Conservation (phyloP, 2,797 vertebrate species). For the Hippopotamyrus pictus region DNA sequence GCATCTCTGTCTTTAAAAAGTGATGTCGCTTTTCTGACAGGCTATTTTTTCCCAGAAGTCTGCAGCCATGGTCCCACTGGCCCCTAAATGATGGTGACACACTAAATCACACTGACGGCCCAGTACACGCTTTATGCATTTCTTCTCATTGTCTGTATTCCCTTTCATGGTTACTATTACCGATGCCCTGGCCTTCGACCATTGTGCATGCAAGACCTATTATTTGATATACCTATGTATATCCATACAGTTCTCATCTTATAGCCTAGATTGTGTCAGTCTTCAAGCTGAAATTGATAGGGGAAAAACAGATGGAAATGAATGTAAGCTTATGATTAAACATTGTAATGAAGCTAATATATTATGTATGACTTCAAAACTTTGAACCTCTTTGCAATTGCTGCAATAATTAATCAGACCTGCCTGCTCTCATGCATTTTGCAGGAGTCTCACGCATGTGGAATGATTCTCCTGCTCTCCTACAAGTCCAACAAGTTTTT, state of each 20-base stretch:
- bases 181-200: background rate
- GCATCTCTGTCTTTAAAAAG: constrained; percentile 20
- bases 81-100: background rate
- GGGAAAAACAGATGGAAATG: background rate
- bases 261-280: background rate
- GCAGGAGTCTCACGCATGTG: background rate
- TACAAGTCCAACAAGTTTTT: background rate
- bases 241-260: background rate
- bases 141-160: background rate
- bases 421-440: background rate
- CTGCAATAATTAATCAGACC: background rate
- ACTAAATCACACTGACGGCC: constrained; percentile 10
- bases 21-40: constrained; percentile 9
- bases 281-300: background rate
- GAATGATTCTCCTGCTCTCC: background rate
- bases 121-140: background rate
- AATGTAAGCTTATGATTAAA: background rate
- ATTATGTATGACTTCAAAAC: background rate
- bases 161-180: background rate
- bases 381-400: background rate
- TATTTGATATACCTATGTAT: background rate
- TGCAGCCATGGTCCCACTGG: too few relatives aligned
- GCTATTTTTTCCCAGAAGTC: constrained; percentile 27
- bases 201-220: background rate
- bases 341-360: background rate